Evolutionary conservation across 2,888 invertebrate species (phyloP), one percentile per base, ranked within the genome.

Genomic region (Trichopoda pennipes): DNA sequence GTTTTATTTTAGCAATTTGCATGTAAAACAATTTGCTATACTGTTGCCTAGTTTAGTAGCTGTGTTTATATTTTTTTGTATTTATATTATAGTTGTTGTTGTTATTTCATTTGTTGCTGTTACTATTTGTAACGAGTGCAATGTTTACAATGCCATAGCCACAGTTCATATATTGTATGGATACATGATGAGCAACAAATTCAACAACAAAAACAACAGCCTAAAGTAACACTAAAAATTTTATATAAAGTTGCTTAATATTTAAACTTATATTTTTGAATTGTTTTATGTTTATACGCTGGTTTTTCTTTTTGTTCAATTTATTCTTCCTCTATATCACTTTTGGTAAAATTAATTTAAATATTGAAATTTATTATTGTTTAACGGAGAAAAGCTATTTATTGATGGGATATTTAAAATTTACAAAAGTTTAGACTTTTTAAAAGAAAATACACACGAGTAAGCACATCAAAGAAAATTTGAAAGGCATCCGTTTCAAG

Each of bases 11-110:
- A 86, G 86, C 86, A 88, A 89, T 89, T 88, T 88, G 88, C 88
- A 88, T 89, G 89, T 86, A 87, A 88, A 87, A 87, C 87, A 88
- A 89, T 88, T 88, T 82, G 81, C 81, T 75, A 79, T 78, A 70
- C 75, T 79, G 60, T 87, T 80, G 74, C 42, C 69, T 51, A 51
- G 75, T 74, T 75, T 70, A 75, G 70, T 75, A 63, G 75, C 69
- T 63, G 63, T 69, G 42, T 42, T 47, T 23, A 63, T 35, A n/a
- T 53, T 64, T 38, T 64, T 51, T 70, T 14, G 12, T 58, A 47
- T 53, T 35, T 69, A 49, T 42, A 10, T 64, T 79, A 21, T 61
- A 64, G 60, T 28, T 79, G 28, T 61, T 69, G 60, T 28, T 69
- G 35, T n/a, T 56, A 68, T 28, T 28, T 3, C 80, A 73, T 81